Evolutionary conservation across 2,797 vertebrate genomes (phyloP).

Genomic region (Alauda arvensis): DNA sequence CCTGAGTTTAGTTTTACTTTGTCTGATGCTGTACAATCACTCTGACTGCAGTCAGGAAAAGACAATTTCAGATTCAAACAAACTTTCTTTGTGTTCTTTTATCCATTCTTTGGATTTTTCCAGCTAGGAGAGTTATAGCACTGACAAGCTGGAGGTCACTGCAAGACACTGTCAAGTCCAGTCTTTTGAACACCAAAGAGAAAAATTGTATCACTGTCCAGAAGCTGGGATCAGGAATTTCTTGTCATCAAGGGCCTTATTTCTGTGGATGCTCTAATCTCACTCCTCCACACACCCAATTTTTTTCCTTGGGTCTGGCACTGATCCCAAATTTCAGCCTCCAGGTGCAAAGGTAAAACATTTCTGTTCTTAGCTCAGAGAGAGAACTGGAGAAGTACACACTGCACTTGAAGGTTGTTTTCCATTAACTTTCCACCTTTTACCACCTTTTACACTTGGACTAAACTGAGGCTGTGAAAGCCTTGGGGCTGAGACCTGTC

Average conservation of each 20-base stretch:
- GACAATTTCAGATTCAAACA: not conserved
- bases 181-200: not conserved
- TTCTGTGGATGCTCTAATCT: not conserved
- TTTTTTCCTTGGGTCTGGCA: not conserved
- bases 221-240: not conserved
- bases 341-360: not conserved
- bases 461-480: not conserved
- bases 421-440: not conserved
- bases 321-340: not conserved
- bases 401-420: not conserved
- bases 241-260: not conserved
- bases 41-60: not conserved
- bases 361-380: not conserved
- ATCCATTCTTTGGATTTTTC: not conserved
- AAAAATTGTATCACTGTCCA: not conserved
- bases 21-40: not conserved
- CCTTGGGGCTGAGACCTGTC: not conserved
- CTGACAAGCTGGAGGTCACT: not conserved
- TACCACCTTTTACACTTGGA: not conserved
- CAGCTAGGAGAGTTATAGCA: not conserved
- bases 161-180: not conserved
- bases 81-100: slow-evolving; percentile 9
- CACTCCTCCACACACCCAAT: not conserved
- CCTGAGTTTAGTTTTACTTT: slow-evolving; percentile 4
- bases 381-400: not conserved